Evolutionary conservation across 2,888 invertebrate species (phyloP).

Genomic region (Euphydryas editha): DNA sequence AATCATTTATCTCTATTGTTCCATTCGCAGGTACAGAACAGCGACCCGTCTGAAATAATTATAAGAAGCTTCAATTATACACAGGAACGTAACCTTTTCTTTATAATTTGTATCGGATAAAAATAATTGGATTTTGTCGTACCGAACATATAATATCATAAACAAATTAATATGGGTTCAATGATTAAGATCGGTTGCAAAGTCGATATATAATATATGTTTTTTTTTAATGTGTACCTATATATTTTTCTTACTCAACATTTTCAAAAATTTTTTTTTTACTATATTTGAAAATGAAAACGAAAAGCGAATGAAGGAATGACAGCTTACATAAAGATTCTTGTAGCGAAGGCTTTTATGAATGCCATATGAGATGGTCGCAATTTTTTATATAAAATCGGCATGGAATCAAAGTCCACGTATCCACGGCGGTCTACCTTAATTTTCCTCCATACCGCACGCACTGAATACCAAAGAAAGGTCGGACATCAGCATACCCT

Average conservation of each 20-base stretch:
- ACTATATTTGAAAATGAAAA: background rate
- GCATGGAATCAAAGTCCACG: conserved; percentile 61
- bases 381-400: conserved; percentile 39
- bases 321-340: conserved; percentile 58
- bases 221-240: background rate
- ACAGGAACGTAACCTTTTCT: conserved; percentile 7
- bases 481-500: conserved; percentile 63
- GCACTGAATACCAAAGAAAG: conserved; percentile 71
- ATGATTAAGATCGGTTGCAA: conserved; percentile 27
- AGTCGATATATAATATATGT: conserved; percentile 13
- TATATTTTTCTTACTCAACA: background rate
- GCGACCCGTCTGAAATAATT: conserved; percentile 11
- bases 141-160: conserved; percentile 20
- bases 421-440: conserved; percentile 74
- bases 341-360: conserved; percentile 61
- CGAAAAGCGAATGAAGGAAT: conserved; percentile 15
- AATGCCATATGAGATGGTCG: conserved; percentile 70
- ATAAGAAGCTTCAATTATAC: background rate
- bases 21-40: conserved; percentile 8
- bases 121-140: conserved; percentile 29
- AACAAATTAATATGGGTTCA: conserved; percentile 30
- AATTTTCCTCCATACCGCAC: conserved; percentile 69
- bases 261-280: background rate
- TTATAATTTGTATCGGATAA: conserved; percentile 21
- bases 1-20: conserved; percentile 57